These are phyloP conservation scores for Megalops atlanticus DNA, from an alignment of 2,113 vertebrate genomes.

Conservation along the genomic window DNA sequence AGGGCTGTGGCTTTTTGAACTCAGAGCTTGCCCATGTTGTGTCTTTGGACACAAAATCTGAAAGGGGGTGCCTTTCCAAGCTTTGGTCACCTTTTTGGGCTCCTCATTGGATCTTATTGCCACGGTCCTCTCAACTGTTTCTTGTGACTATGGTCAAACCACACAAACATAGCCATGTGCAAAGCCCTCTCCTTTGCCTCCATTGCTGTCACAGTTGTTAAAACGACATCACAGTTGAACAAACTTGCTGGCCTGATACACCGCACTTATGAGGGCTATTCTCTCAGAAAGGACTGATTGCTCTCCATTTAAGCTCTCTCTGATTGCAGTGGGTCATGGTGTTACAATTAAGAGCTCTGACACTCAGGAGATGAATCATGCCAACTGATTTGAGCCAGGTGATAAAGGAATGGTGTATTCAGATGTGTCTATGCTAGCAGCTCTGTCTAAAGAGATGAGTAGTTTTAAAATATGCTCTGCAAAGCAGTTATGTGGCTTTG, in stretches of 20 bases:
- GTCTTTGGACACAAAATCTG: background rate
- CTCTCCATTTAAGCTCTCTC: background rate
- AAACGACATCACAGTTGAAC: no score
- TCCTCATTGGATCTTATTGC: no score
- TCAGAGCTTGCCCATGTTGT: background rate
- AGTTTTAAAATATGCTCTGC: no score
- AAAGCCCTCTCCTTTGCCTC: no score
- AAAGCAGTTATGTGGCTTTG: no score
- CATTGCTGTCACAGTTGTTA: no score
- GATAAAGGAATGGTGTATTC: background rate
- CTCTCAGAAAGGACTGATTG: no score
- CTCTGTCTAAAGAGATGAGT: background rate
- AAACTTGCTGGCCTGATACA: no score
- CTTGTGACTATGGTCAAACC: no score
- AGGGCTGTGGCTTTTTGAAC: background rate
- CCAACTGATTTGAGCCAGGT: background rate
- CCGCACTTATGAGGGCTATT: no score
- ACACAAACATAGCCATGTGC: no score
- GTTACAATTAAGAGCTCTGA: background rate
- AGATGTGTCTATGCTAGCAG: background rate
- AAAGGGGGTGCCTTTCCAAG: background rate
- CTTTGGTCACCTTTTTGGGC: background rate
- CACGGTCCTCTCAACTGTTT: no score
- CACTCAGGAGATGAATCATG: background rate
- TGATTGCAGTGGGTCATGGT: background rate